Percentiles rank a stretch among this genome's conserved stretches.
Evolutionary conservation across 2,888 invertebrate genomes (phyloP).

Genomic region (Euspilapteryx auroguttella): DNA sequence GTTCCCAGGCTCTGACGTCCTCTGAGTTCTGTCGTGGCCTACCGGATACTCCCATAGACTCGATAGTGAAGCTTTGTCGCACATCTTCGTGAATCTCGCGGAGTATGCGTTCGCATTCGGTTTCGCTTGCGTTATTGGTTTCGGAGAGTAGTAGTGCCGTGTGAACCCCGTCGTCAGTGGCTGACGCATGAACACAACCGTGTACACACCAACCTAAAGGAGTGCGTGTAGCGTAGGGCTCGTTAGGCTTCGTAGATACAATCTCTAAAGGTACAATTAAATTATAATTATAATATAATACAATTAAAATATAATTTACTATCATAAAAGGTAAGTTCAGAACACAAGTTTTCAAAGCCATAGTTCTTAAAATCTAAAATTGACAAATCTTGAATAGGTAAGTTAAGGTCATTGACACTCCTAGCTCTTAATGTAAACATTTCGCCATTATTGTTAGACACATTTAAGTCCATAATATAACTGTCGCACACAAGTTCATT

Average conservation of each 20-base stretch:
- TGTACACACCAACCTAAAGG: constrained; percentile 4
- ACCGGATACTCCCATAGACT: constrained; percentile 6
- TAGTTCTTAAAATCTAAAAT: constrained; percentile 7
- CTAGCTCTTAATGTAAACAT: constrained; percentile 7
- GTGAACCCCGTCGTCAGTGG: background rate
- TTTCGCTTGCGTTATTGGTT: no score
- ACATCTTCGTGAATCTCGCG: constrained; percentile 3
- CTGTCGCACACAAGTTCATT: constrained; percentile 8
- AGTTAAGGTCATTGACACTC: constrained; percentile 10
- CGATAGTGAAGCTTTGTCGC: constrained; percentile 5
- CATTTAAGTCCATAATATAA: constrained; percentile 6
- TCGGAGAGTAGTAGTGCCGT: background rate
- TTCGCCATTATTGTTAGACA: constrained; percentile 8
- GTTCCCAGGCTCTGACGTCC: constrained; percentile 1
- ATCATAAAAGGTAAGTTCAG: constrained; percentile 5
- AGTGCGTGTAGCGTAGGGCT: constrained; percentile 4
- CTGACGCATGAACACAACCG: background rate
- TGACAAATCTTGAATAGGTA: constrained; percentile 10
- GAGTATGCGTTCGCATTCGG: background rate
- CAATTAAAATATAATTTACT: constrained; percentile 11
- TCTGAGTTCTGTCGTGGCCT: constrained; percentile 7
- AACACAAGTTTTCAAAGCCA: no score
- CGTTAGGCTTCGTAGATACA: background rate
- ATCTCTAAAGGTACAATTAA: constrained; percentile 2
- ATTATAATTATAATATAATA: constrained; percentile 8